These are phyloP conservation scores for Alentia gelatinosa DNA, from an alignment of 2,888 invertebrate species.

Conservation along the genomic window DNA sequence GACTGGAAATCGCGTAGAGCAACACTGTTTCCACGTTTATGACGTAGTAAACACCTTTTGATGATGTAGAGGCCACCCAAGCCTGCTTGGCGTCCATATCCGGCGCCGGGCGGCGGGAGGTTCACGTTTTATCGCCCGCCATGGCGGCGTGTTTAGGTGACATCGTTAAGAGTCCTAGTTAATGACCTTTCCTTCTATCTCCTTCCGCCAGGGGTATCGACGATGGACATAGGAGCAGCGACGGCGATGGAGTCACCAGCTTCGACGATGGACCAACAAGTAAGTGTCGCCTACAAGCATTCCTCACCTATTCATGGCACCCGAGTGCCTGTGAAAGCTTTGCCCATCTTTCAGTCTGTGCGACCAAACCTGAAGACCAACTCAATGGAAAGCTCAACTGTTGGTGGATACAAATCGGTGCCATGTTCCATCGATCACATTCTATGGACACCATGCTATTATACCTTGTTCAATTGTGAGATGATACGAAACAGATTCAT, in stretches of 20 bases:
- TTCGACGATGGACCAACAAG: slow-evolving; percentile 19
- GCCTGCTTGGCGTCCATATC: no score
- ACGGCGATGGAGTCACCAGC: slow-evolving; percentile 34
- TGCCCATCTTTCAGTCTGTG: no score
- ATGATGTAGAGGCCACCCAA: background rate
- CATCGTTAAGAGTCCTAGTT: background rate
- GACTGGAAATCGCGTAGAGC: no score
- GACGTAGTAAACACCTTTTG: background rate
- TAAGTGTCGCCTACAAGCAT: background rate
- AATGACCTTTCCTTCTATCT: background rate
- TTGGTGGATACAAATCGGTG: no score
- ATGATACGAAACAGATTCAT: no score
- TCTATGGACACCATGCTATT: no score
- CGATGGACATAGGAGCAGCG: slow-evolving; percentile 50
- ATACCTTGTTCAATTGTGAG: no score
- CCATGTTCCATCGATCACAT: no score
- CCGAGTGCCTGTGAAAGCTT: no score
- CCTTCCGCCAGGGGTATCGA: slow-evolving; percentile 33
- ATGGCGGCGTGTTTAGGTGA: background rate
- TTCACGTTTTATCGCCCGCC: background rate
- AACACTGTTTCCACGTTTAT: background rate
- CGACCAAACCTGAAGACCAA: no score
- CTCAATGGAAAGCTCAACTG: no score
- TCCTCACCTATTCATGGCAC: no score
- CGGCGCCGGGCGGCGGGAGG: background rate